These are phyloP conservation scores for Eulemur rufifrons DNA, from an alignment of 2,113 vertebrate species.

Conservation along the genomic window DNA sequence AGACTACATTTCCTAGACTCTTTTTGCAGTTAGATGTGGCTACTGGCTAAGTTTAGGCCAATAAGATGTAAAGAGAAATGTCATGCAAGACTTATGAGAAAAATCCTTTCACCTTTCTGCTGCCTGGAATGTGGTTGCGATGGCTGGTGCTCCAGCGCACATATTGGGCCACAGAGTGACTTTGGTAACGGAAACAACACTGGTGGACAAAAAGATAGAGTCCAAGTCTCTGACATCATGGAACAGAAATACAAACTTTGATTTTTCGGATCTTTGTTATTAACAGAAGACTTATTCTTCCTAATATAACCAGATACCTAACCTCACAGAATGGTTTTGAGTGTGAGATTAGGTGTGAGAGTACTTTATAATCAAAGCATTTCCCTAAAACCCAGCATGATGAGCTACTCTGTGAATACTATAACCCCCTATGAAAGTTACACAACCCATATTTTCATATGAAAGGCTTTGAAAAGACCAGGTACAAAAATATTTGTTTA, in stretches of 20 bases:
- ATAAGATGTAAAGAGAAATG: neutral
- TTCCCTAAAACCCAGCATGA: neutral
- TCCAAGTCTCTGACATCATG: neutral
- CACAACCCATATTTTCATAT: neutral
- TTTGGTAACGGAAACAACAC: neutral
- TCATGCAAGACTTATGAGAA: neutral
- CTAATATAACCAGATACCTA: neutral
- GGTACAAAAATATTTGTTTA: neutral
- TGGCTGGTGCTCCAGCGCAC: neutral
- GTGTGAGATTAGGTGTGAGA: neutral
- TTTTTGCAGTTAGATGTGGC: neutral
- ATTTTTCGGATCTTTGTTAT: neutral
- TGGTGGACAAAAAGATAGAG: neutral
- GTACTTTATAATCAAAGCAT: neutral
- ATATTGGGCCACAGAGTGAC: neutral
- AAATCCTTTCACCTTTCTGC: neutral
- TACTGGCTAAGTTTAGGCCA: neutral
- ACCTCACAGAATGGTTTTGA: neutral
- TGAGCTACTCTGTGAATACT: neutral
- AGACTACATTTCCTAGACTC: neutral
- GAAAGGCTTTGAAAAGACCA: neutral
- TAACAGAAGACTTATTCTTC: conserved; percentile 15
- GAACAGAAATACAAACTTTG: neutral
- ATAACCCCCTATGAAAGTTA: neutral
- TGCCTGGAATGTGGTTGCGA: neutral